Base-by-base conservation (phyloP, 2,797 vertebrate species). In the Labroides dimidiatus region DNA sequence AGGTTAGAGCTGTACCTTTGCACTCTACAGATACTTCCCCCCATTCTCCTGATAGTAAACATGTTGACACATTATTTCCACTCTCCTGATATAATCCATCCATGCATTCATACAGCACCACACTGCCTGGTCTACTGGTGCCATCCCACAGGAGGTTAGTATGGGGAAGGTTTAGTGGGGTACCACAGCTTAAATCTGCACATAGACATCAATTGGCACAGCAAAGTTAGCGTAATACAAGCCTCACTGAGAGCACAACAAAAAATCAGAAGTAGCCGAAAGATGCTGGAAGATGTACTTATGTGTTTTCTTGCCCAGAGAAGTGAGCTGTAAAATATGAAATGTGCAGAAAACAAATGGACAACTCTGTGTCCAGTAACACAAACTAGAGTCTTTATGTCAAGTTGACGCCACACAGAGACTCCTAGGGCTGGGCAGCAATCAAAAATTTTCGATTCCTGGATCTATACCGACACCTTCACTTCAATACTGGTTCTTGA, bases 121-220 rank as follows among this genome's bases (percentile, higher is more conserved):
- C 87, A 72, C 93, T 95, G 59, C 91, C 63, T 0, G 86, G 83
- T 53, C 69, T 79, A 70, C 88, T 93, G 53, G 79, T 82, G 45
- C 84, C 77, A 64, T 94, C 77, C 95, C 94, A 95, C 59, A 87
- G 75, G 23, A 93, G 84, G 57, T 93, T 84, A 41, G 94, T 82
- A 65, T 92, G 77, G 45, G 93, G 90, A 77, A 93, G 63, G 33
- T 36, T 74, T 64, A 87, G 78, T 67, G 96, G 95, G 65, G 75
- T 82, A 15, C 95, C 95, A 79, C 96, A 97, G 59, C 88, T 86
- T 87, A 95, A 90, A 91, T 95, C 95, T 96, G 89, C 51, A 85
- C 78, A 89, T 78, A 72, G 75, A 82, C 84, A 71, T 63, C 42
- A 78, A 56, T 83, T 58, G 71, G 39, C 62, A 75, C 33, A 79